These are phyloP conservation scores for Ormyrus labotus DNA, from an alignment of 2,888 invertebrate species.

Conservation along the genomic window DNA sequence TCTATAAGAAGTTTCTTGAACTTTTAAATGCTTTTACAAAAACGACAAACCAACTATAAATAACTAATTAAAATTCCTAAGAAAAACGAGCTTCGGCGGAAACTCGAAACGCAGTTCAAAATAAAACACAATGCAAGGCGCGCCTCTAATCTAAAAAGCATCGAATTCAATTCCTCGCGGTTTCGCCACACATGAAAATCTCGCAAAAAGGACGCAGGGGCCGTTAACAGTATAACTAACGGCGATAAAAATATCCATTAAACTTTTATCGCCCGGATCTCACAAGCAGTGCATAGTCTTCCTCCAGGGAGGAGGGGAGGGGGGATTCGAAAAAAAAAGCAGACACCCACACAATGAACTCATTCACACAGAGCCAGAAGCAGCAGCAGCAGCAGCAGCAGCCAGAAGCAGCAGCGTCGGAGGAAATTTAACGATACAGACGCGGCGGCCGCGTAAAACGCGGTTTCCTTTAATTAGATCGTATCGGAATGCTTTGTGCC, in stretches of 20 bases:
- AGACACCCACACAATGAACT: conserved; percentile 38
- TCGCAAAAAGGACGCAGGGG: too few species aligned
- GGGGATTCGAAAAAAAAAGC: conserved; percentile 11
- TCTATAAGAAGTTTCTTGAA: too few species aligned
- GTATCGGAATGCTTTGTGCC: not conserved
- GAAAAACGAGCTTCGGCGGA: too few species aligned
- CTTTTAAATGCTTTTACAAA: too few species aligned
- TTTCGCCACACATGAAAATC: too few species aligned
- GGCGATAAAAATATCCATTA: conserved; percentile 38
- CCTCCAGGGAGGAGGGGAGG: not conserved
- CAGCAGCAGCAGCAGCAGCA: not conserved
- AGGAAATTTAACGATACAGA: not conserved
- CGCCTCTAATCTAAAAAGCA: too few species aligned
- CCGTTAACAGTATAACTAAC: too few species aligned
- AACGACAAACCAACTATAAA: too few species aligned
- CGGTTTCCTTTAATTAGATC: conserved; percentile 5
- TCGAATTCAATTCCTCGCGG: too few species aligned
- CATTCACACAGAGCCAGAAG: conserved; percentile 33
- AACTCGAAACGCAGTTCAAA: too few species aligned
- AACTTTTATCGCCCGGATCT: conserved; percentile 33
- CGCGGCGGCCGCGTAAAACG: conserved; percentile 5
- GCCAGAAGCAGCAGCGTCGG: not conserved
- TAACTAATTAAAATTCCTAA: too few species aligned
- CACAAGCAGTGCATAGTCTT: not conserved
- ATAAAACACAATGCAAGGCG: too few species aligned